A percentile compares a stretch with the other conserved stretches of the same genome.
Evolutionary conservation across 2,888 invertebrate species (phyloP).

Genomic region (Leucophenga montana): DNA sequence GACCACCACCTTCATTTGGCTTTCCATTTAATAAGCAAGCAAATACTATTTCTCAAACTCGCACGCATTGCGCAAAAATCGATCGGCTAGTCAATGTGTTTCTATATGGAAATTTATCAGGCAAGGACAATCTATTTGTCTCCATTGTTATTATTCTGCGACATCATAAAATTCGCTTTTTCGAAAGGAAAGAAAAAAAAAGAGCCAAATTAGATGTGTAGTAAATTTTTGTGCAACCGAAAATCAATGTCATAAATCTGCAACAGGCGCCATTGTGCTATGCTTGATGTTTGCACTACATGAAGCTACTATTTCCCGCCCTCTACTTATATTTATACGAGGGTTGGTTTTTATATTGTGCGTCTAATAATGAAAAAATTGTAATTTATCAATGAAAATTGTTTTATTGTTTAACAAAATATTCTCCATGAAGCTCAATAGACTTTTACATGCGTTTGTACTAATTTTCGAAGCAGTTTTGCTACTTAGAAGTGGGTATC

Average conservation of each 20-base stretch:
- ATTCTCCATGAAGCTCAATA: too few species aligned
- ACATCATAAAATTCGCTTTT: not conserved
- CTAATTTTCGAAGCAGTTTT: too few species aligned
- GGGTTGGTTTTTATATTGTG: too few species aligned
- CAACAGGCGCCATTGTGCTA: conserved; percentile 56
- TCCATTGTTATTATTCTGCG: not conserved
- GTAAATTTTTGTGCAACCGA: conserved; percentile 46
- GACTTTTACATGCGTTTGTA: too few species aligned
- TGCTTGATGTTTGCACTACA: conserved; percentile 47
- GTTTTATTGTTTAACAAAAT: too few species aligned
- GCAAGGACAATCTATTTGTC: not conserved
- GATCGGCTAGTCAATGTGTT: not conserved
- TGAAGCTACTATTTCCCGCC: not conserved
- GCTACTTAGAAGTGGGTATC: too few species aligned
- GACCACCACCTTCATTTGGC: not conserved
- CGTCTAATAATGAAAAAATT: too few species aligned
- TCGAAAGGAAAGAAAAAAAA: not conserved
- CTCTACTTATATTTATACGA: too few species aligned
- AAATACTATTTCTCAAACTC: too few species aligned
- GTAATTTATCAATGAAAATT: too few species aligned
- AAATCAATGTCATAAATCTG: conserved; percentile 62
- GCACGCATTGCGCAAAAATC: conserved; percentile 16
- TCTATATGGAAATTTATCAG: conserved; percentile 11
- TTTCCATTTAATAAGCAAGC: not conserved
- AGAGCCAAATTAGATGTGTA: not conserved